Evolutionary conservation across 2,888 invertebrate species (phyloP).

Genomic region (Rhodophaea formosa): DNA sequence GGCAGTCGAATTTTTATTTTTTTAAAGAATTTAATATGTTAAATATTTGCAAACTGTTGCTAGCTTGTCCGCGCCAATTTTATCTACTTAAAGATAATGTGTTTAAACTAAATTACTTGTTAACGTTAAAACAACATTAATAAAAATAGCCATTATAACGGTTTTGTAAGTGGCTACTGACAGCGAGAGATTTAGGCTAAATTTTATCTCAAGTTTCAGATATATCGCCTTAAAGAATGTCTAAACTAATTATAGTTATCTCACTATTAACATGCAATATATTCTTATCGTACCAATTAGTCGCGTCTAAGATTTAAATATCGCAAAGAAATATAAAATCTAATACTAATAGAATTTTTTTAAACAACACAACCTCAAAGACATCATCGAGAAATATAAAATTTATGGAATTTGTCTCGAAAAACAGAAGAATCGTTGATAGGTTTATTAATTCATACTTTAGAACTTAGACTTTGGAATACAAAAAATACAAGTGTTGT

Average conservation of each 20-base stretch:
- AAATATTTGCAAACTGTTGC: neutral
- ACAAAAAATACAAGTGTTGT: too few relatives aligned
- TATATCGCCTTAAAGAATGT: slow-evolving; percentile 1
- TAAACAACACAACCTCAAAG: too few relatives aligned
- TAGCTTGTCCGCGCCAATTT: neutral
- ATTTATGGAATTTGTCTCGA: too few relatives aligned
- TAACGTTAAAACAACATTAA: neutral
- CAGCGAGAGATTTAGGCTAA: neutral
- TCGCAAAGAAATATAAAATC: neutral
- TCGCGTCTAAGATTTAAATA: neutral
- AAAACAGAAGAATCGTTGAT: too few relatives aligned
- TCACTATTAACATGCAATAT: slow-evolving; percentile 7
- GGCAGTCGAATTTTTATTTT: too few relatives aligned
- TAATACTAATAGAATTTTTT: too few relatives aligned
- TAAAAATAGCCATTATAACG: slow-evolving; percentile 4
- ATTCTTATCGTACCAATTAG: slow-evolving; percentile 11
- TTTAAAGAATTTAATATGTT: too few relatives aligned
- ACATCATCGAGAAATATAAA: too few relatives aligned
- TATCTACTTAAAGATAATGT: neutral
- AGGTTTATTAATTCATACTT: too few relatives aligned
- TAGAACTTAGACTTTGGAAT: too few relatives aligned
- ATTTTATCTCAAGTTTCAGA: neutral
- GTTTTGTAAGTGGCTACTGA: slow-evolving; percentile 6
- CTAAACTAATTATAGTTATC: slow-evolving; percentile 16
- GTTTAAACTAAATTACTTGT: neutral